phyloP scores from a whole-genome alignment of 2,797 vertebrate genomes.

The Rhabdophis nuchalis region DNA sequence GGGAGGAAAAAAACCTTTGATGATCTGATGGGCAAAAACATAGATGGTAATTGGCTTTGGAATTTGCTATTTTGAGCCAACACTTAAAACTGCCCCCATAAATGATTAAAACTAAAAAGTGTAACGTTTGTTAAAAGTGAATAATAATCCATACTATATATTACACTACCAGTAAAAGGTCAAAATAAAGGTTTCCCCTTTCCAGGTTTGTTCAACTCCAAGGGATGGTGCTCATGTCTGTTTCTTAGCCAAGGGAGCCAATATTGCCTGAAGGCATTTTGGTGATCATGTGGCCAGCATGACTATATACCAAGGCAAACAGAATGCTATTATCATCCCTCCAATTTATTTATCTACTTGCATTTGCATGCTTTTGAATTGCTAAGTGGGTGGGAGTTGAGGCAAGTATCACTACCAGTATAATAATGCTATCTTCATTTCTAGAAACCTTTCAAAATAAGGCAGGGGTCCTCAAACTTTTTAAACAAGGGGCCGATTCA shows the following conservation, averaged over 20 bases:
- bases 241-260: too few relatives aligned
- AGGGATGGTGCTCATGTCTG: background rate
- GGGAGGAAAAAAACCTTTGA: constrained; percentile 1
- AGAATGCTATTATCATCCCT: too few relatives aligned
- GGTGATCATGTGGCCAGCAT: too few relatives aligned
- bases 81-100: background rate
- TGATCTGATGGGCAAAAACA: background rate
- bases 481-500: too few relatives aligned
- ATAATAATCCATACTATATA: background rate
- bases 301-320: too few relatives aligned
- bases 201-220: background rate
- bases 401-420: background rate
- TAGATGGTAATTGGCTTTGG: background rate
- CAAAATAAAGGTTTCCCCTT: background rate
- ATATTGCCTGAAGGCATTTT: too few relatives aligned
- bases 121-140: constrained; percentile 32
- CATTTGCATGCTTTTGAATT: too few relatives aligned
- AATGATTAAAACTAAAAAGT: constrained; percentile 20
- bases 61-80: constrained; percentile 30
- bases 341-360: too few relatives aligned
- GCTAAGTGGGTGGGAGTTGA: too few relatives aligned
- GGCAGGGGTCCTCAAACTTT: too few relatives aligned
- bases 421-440: background rate
- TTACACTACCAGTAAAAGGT: background rate
- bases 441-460: background rate